Evolutionary conservation across 2,113 vertebrate species (phyloP).

Genomic region (Phalacrocorax carbo): DNA sequence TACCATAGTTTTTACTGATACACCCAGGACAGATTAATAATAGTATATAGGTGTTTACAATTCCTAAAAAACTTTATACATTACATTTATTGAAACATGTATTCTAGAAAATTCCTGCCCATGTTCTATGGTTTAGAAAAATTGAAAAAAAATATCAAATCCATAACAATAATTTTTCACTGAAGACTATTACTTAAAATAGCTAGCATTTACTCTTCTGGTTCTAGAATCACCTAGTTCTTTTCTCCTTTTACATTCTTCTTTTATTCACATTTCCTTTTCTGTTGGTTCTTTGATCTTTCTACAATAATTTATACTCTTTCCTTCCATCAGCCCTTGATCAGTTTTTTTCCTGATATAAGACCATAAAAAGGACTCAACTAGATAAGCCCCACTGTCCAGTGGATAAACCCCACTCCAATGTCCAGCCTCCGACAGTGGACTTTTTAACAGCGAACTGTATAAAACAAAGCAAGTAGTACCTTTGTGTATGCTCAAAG

Average conservation of each 20-base stretch:
- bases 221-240: background rate
- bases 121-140: background rate
- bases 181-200: background rate
- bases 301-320: background rate
- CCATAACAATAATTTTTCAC: background rate
- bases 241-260: background rate
- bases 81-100: background rate
- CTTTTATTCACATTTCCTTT: background rate
- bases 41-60: background rate
- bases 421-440: background rate
- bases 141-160: background rate
- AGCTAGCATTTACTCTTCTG: background rate
- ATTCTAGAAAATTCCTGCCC: background rate
- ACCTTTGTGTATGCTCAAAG: accelerated
- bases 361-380: background rate
- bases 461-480: background rate
- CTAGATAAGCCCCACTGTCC: background rate
- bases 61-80: background rate
- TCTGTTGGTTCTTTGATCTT: background rate
- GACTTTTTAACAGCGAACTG: background rate
- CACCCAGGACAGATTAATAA: background rate
- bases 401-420: accelerated
- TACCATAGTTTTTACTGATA: background rate
- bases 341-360: accelerated
- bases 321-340: background rate